Conservation (phyloP, 2,888 invertebrate genomes). For the Mamestra brassicae region DNA sequence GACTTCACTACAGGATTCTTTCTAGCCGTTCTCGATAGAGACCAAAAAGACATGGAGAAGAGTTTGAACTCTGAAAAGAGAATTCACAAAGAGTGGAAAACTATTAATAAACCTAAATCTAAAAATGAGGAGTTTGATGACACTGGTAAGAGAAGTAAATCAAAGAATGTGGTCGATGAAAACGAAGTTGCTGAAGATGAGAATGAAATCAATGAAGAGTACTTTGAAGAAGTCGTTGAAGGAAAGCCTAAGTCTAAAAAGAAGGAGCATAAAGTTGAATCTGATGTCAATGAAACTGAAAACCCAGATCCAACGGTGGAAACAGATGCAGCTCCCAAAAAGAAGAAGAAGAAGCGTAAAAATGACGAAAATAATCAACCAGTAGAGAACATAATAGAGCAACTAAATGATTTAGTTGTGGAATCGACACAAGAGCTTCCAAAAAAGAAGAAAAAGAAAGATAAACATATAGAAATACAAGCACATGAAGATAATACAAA, state of each 20-base stretch:
- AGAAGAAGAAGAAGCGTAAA: constrained; percentile 70
- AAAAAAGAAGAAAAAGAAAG: constrained; percentile 72
- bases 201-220: constrained; percentile 39
- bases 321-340: constrained; percentile 37
- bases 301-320: constrained; percentile 12
- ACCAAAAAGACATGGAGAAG: constrained; percentile 83
- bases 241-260: constrained; percentile 61
- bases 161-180: constrained; percentile 32
- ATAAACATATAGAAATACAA: constrained; percentile 60
- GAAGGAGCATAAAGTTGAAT: constrained; percentile 64
- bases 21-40: constrained; percentile 96
- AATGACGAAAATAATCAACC: constrained; percentile 52
- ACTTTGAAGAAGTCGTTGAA: constrained; percentile 15
- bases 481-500: constrained; percentile 29
- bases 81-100: constrained; percentile 35
- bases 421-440: constrained; percentile 48
- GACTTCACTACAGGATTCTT: constrained; percentile 98
- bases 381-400: constrained; percentile 44
- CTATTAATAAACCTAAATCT: constrained; percentile 28
- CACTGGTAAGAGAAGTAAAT: constrained; percentile 7
- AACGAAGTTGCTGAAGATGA: constrained; percentile 57
- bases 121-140: constrained; percentile 23
- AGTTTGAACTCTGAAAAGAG: constrained; percentile 57
- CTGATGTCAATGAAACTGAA: constrained; percentile 23
- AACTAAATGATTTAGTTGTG: constrained; percentile 46